Evolutionary conservation across 2,113 vertebrate genomes (phyloP).

Genomic region (Leuciscus idus): DNA sequence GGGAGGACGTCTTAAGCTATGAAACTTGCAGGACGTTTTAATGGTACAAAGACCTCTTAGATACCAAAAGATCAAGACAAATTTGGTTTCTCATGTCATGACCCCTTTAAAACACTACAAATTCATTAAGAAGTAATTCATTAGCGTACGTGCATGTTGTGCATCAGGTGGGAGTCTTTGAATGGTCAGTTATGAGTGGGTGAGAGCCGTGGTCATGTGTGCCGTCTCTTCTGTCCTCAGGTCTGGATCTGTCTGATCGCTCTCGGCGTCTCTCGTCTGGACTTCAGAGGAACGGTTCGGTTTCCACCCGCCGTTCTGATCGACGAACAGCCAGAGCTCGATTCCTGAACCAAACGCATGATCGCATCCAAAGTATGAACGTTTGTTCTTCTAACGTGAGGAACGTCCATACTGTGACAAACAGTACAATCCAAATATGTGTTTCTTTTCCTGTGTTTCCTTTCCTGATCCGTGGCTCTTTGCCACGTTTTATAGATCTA

Average conservation of each 20-base stretch:
- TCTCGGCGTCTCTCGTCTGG: conserved; percentile 85
- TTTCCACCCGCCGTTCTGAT: conserved; percentile 76
- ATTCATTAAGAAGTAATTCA: too few species aligned
- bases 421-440: background rate
- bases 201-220: too few species aligned
- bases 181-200: too few species aligned
- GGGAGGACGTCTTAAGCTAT: too few species aligned
- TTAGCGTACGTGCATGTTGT: too few species aligned
- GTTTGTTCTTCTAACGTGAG: background rate
- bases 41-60: too few species aligned
- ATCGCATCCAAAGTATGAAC: background rate
- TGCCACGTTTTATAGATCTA: background rate
- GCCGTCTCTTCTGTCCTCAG: conserved; percentile 64
- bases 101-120: too few species aligned
- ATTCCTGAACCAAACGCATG: conserved; percentile 62
- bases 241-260: conserved; percentile 88
- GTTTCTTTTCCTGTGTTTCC: background rate
- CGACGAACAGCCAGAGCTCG: conserved; percentile 73
- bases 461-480: background rate
- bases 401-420: background rate
- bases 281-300: conserved; percentile 86
- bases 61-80: too few species aligned
- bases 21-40: too few species aligned
- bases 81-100: too few species aligned
- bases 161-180: too few species aligned